phyloP scores from a whole-genome alignment of 2,888 invertebrate species.

The Holacanthella duospinosa region DNA sequence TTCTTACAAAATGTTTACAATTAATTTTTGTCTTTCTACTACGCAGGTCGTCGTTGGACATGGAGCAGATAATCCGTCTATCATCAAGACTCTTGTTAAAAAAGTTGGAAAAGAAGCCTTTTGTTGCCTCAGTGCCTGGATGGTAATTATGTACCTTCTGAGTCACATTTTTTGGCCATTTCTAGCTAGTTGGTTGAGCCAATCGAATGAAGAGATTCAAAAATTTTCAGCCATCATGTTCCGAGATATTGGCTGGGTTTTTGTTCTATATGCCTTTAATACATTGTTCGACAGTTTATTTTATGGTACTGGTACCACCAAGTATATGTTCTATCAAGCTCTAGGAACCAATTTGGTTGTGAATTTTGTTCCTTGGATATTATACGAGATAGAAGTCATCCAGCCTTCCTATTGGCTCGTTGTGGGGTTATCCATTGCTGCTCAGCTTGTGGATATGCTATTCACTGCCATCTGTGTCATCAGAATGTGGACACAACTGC shows the following conservation, averaged over 20 bases:
- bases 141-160: constrained; percentile 11
- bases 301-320: constrained; percentile 24
- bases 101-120: constrained; percentile 12
- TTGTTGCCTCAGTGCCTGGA: constrained; percentile 19
- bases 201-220: constrained; percentile 19
- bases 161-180: constrained; percentile 18
- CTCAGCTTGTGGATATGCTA: too few species aligned
- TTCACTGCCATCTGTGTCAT: too few species aligned
- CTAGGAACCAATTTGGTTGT: constrained; percentile 22
- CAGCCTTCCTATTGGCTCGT: constrained; percentile 25
- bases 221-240: constrained; percentile 20
- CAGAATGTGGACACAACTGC: too few species aligned
- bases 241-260: constrained; percentile 27
- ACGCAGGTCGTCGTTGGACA: constrained; percentile 17
- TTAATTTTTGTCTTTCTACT: too few species aligned
- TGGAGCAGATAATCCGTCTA: constrained; percentile 8
- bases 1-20: too few species aligned
- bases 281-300: constrained; percentile 29
- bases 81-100: too few species aligned
- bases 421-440: constrained; percentile 21
- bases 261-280: constrained; percentile 22
- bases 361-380: constrained; percentile 27
- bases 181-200: constrained; percentile 23
- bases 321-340: constrained; percentile 28
- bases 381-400: constrained; percentile 17